Conservation (phyloP, 2,888 invertebrate species). For the Mesoligia furuncula region DNA sequence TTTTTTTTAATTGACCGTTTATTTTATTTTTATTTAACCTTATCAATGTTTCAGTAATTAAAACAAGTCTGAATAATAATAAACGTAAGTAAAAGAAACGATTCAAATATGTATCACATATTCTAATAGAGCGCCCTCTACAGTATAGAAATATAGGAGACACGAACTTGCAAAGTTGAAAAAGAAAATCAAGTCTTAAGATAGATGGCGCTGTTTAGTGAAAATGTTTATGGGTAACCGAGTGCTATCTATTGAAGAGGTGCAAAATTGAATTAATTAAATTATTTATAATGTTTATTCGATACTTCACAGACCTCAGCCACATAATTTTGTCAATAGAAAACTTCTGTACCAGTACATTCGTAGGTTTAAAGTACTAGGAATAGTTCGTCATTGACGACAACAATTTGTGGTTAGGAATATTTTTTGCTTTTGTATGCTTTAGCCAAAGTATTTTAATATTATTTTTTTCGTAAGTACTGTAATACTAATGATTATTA, state of each 20-base stretch:
- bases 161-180: neutral
- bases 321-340: neutral
- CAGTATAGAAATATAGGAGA: neutral
- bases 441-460: neutral
- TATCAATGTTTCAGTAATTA: neutral
- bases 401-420: neutral
- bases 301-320: neutral
- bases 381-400: neutral
- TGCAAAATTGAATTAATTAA: neutral
- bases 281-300: neutral
- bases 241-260: neutral
- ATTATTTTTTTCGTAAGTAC: neutral
- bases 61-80: neutral
- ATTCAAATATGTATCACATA: neutral
- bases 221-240: neutral
- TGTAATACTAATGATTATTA: slow-evolving; percentile 39
- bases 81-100: neutral
- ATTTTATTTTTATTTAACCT: too few species aligned
- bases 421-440: neutral
- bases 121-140: slow-evolving; percentile 54
- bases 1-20: neutral
- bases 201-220: slow-evolving; percentile 48
- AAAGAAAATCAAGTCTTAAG: neutral
- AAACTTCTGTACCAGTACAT: neutral
- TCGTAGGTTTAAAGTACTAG: neutral